Evolutionary conservation across 2,888 invertebrate genomes (phyloP).

Genomic region (Mellilla xanthometata): DNA sequence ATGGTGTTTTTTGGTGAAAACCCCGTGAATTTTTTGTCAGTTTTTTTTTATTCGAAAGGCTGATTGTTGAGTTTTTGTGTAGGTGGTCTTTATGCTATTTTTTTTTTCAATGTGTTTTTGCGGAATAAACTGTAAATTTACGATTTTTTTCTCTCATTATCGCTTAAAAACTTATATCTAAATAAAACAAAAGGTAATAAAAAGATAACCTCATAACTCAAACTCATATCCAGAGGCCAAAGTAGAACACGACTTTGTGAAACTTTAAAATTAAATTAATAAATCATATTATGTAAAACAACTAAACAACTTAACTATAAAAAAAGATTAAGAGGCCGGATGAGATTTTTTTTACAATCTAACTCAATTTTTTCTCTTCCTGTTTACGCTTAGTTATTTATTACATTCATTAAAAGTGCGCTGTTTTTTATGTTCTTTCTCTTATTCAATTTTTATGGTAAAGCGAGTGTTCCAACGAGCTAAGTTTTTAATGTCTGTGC

Average conservation of each 20-base stretch:
- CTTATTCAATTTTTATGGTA: constrained; percentile 25
- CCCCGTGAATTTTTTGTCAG: no score
- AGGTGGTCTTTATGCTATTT: no score
- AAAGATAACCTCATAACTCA: no score
- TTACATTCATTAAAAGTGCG: constrained; percentile 29
- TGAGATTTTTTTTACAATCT: constrained; percentile 24
- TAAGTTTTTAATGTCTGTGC: constrained; percentile 20
- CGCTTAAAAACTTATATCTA: no score
- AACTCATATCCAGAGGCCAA: no score
- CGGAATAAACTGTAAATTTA: no score
- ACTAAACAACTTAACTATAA: neutral
- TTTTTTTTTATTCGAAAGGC: no score
- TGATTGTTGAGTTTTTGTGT: no score
- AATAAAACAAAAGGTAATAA: no score
- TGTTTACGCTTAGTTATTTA: constrained; percentile 36
- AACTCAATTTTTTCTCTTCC: constrained; percentile 28
- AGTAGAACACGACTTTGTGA: neutral
- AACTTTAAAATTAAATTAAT: constrained; percentile 3
- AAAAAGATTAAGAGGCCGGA: constrained; percentile 12
- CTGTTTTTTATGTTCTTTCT: constrained; percentile 20
- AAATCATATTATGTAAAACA: constrained; percentile 7
- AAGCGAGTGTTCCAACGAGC: constrained; percentile 20
- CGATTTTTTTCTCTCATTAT: no score
- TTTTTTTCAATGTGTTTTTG: no score
- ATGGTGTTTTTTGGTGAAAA: no score